Base-by-base conservation (phyloP, 1,140 invertebrate species). In the Megathymus violae region DNA sequence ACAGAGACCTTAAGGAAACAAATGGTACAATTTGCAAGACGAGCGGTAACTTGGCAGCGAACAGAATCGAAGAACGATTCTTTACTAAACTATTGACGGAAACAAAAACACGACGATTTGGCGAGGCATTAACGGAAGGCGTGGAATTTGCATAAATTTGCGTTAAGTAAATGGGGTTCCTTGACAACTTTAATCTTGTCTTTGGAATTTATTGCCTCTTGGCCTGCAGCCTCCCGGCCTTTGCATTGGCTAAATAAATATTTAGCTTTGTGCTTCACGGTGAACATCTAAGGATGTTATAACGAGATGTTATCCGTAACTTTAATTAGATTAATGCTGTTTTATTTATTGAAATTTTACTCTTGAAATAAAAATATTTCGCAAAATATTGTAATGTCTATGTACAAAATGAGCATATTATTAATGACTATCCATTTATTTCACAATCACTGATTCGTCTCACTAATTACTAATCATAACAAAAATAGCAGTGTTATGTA, bases 111-210 rank as follows among this genome's bases (percentile, higher is more conserved):
- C 71, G 64, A 62, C 78, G 74, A 80, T 84, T 76, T 74, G 71
- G 73, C 65, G 72, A 63, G 63, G 76, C 71, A 74, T 77, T 76
- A 79, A 76, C 76, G 70, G 71, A 71, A 82, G 76, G 70, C 74
- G 72, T 62, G 78, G 82, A 78, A 89, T 90, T 88, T 86, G 88
- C 85, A 90, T 90, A 90, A 90, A 90, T 90, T 88, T 86, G 82
- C 88, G 82, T 88, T 86, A 90, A 88, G 85, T 88, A 88, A 90
- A 88, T 83, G 82, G 84, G 84, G 72, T 77, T 80, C 85, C 85
- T 74, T 88, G 88, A 90, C 88, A 88, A 88, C 81, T 90, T 88
- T 90, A 88, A 90, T 88, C 88, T 90, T 86, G 88, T 90, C 85
- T 85, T 80, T 72, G 66, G 71, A 86, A 90, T 88, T 90, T 90